Evolutionary conservation across 2,797 vertebrate genomes (phyloP).

Genomic region (Sebastiscus tertius): DNA sequence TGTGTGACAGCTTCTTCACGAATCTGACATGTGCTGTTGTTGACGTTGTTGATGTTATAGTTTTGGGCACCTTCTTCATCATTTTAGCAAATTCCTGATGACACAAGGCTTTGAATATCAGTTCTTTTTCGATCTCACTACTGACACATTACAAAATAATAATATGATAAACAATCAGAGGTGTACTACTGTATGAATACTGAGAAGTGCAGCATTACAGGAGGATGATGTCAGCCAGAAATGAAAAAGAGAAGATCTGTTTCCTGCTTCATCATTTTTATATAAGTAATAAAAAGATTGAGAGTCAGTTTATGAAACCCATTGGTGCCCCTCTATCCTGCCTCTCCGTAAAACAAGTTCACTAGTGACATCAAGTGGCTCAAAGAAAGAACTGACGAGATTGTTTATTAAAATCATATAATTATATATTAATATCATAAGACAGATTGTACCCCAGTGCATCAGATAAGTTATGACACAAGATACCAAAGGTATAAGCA

Average conservation of each 20-base stretch:
- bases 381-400: background rate
- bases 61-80: background rate
- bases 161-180: background rate
- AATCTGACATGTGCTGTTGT: background rate
- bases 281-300: background rate
- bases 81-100: conserved; percentile 2
- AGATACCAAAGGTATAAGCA: background rate
- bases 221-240: background rate
- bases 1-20: background rate
- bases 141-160: background rate
- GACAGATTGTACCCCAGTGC: background rate
- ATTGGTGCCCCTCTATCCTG: background rate
- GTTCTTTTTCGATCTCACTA: background rate
- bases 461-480: background rate
- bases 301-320: background rate
- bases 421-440: background rate
- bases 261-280: background rate
- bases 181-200: background rate
- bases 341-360: background rate
- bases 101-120: background rate
- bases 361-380: conserved; percentile 45
- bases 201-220: background rate
- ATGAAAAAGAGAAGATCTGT: background rate
- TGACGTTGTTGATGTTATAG: background rate
- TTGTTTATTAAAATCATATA: background rate